phyloP scores from a whole-genome alignment of 2,113 vertebrate species.

The Thunnus maccoyii region DNA sequence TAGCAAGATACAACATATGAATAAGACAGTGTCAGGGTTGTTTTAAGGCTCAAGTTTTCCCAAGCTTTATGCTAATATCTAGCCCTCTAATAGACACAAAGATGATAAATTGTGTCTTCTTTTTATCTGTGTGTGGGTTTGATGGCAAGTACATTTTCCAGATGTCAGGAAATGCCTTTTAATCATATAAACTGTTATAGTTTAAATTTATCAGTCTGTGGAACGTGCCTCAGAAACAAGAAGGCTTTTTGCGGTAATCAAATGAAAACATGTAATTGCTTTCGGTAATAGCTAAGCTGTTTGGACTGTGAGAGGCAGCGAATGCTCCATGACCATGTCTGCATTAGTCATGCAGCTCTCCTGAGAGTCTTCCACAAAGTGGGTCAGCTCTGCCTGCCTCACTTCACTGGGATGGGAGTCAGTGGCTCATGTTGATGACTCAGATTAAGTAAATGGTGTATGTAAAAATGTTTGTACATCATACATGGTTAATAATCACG shows the following conservation, averaged over 20 bases:
- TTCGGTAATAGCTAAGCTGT: constrained; percentile 37
- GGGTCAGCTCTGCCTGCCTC: constrained; percentile 53
- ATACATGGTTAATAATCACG: not conserved
- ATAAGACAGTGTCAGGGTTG: not conserved
- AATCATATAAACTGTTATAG: constrained; percentile 3
- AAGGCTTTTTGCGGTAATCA: constrained; percentile 40
- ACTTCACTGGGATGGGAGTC: constrained; percentile 21
- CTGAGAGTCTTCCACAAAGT: constrained; percentile 50
- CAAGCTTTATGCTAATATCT: not conserved
- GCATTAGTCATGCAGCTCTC: constrained; percentile 65
- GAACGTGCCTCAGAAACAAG: constrained; percentile 25
- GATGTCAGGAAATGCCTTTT: not conserved
- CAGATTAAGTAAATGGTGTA: constrained; percentile 2
- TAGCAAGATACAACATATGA: constrained; percentile 7
- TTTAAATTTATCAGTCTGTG: constrained; percentile 17
- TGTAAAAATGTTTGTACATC: not conserved
- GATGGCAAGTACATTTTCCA: not conserved
- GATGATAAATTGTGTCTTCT: not conserved
- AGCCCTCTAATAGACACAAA: not conserved
- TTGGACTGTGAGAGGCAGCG: constrained; percentile 29
- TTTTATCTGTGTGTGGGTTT: not conserved
- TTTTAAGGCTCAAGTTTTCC: not conserved
- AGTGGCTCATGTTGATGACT: constrained; percentile 22
- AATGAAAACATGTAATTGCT: constrained; percentile 55
- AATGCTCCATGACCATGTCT: constrained; percentile 30